phyloP scores from a whole-genome alignment of 2,113 vertebrate species.

The Heliornis fulica region DNA sequence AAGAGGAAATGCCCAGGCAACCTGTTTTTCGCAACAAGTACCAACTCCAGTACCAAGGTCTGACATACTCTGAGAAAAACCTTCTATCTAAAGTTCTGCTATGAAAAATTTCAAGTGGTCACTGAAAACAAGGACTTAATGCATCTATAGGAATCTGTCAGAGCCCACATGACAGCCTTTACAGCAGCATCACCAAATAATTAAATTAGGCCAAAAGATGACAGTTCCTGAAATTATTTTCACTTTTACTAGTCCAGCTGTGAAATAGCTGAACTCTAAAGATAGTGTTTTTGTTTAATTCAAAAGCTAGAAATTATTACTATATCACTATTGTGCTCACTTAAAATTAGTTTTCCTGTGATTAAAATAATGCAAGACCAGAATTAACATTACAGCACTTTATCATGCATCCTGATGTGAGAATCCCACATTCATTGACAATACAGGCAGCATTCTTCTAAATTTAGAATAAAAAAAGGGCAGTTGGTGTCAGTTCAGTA shows the following conservation, averaged over 20 bases:
- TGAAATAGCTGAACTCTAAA: background rate
- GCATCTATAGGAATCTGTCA: background rate
- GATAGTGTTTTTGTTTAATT: background rate
- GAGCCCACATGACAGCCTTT: background rate
- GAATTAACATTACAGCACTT: background rate
- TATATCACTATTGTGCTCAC: background rate
- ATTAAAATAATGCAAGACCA: background rate
- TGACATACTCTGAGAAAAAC: background rate
- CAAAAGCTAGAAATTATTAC: background rate
- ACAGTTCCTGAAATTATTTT: background rate
- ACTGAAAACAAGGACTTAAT: background rate
- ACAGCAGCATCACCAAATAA: background rate
- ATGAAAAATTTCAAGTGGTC: background rate
- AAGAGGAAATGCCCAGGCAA: background rate
- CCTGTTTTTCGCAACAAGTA: background rate
- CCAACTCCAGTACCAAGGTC: background rate
- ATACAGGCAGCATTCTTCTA: background rate
- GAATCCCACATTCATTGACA: background rate
- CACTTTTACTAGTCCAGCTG: background rate
- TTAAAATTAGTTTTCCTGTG: background rate
- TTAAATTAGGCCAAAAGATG: background rate
- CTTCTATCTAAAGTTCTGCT: background rate
- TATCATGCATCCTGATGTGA: background rate
- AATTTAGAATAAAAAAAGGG: too few species aligned
- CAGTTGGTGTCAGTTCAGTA: background rate